phyloP scores from a whole-genome alignment of 2,113 vertebrate genomes.

The Melospiza georgiana region DNA sequence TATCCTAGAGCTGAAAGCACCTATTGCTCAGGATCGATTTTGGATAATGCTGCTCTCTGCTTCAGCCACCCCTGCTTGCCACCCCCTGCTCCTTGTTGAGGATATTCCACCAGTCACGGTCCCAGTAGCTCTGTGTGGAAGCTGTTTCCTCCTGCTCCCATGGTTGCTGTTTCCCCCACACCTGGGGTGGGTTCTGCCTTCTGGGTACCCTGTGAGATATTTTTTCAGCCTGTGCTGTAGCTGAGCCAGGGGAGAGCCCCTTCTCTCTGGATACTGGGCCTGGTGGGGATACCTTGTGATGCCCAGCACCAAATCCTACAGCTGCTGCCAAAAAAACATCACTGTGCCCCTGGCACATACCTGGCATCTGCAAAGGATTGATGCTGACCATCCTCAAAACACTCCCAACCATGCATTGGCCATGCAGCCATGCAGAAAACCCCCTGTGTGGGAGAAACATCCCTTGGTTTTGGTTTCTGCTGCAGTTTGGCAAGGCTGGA shows the following conservation, averaged over 20 bases:
- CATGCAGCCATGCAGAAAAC: not conserved
- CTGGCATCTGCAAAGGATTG: not conserved
- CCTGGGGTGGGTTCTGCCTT: not conserved
- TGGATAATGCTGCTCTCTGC: not conserved
- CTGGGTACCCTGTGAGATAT: rapidly evolving
- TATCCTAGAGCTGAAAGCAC: not conserved
- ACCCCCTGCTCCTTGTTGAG: not conserved
- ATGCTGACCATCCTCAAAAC: not conserved
- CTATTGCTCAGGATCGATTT: not conserved
- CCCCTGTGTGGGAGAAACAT: rapidly evolving
- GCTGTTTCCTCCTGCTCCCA: not conserved
- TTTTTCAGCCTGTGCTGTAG: not conserved
- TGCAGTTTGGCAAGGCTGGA: not conserved
- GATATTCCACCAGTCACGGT: not conserved
- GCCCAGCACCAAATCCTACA: not conserved
- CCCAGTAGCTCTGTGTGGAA: not conserved
- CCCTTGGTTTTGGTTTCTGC: not conserved
- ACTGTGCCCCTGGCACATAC: not conserved
- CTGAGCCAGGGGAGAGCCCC: not conserved
- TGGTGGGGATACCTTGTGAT: not conserved
- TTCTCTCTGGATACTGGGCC: not conserved
- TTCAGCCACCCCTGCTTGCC: not conserved
- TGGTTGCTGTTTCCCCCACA: rapidly evolving
- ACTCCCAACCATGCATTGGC: not conserved
- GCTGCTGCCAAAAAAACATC: not conserved